phyloP scores from a whole-genome alignment of 2,113 vertebrate genomes.

The Heterotis niloticus region DNA sequence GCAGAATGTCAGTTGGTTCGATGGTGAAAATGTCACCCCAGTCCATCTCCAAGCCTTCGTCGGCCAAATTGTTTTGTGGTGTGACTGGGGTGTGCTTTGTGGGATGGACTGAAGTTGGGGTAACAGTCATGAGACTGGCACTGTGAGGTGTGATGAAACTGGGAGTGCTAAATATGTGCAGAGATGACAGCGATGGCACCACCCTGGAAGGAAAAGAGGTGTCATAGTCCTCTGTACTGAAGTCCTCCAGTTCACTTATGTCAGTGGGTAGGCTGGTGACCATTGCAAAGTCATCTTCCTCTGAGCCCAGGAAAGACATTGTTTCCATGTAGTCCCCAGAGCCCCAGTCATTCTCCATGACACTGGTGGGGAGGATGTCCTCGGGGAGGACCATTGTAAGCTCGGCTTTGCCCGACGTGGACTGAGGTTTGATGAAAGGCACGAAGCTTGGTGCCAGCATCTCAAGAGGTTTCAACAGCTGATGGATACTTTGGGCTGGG shows the following conservation, averaged over 20 bases:
- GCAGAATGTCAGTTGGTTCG: conserved; percentile 65
- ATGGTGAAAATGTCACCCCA: conserved; percentile 59
- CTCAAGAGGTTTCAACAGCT: conserved; percentile 33
- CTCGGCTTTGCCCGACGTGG: conserved; percentile 57
- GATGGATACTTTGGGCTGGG: conserved; percentile 34
- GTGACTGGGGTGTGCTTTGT: conserved; percentile 36
- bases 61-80: conserved; percentile 33
- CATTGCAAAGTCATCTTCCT: conserved; percentile 54
- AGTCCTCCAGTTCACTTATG: conserved; percentile 69
- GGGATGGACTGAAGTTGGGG: conserved; percentile 26
- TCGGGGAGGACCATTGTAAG: conserved; percentile 58
- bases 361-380: conserved; percentile 58
- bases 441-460: conserved; percentile 56
- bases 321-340: conserved; percentile 81
- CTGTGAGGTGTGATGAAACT: conserved; percentile 39
- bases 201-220: conserved; percentile 78
- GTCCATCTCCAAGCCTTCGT: conserved; percentile 46
- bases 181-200: conserved; percentile 66
- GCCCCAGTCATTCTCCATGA: conserved; percentile 70
- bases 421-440: conserved; percentile 55
- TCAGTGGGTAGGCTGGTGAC: conserved; percentile 62
- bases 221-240: conserved; percentile 69
- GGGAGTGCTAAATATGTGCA: conserved; percentile 28
- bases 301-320: conserved; percentile 57
- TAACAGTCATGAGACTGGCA: not conserved